phyloP scores from a whole-genome alignment of 2,888 invertebrate species.

The Ormyrus pomaceus region DNA sequence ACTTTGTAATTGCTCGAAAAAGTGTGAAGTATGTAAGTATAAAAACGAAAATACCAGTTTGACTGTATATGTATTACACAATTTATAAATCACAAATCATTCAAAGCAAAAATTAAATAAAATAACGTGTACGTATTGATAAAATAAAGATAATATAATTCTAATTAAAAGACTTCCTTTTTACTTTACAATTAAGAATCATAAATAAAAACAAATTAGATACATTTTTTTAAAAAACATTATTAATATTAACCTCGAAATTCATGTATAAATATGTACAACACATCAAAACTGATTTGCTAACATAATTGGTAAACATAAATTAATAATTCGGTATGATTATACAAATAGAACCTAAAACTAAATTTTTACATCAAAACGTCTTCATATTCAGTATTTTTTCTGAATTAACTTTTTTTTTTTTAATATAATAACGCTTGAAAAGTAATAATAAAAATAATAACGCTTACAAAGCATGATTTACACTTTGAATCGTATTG shows the following conservation, averaged over 20 bases:
- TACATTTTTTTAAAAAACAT: constrained; percentile 1
- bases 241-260: constrained; percentile 10
- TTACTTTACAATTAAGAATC: background rate
- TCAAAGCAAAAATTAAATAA: constrained; percentile 52
- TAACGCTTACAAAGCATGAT: background rate
- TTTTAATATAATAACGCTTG: too few relatives aligned
- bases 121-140: constrained; percentile 55
- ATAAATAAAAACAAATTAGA: constrained; percentile 2
- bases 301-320: background rate
- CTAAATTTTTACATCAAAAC: too few relatives aligned
- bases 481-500: background rate
- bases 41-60: constrained; percentile 41
- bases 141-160: constrained; percentile 57
- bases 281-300: background rate
- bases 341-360: background rate
- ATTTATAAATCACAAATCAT: constrained; percentile 54
- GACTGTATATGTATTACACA: constrained; percentile 52
- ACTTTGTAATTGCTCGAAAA: constrained; percentile 42
- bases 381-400: too few relatives aligned
- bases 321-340: constrained; percentile 5
- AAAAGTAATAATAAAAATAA: too few relatives aligned
- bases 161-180: constrained; percentile 13
- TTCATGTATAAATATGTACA: constrained; percentile 9
- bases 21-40: constrained; percentile 38
- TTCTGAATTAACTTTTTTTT: too few relatives aligned